A percentile compares a stretch with the other conserved stretches of the same genome.
Conservation (phyloP, 2,888 invertebrate species). For the Nycteola revayana region DNA sequence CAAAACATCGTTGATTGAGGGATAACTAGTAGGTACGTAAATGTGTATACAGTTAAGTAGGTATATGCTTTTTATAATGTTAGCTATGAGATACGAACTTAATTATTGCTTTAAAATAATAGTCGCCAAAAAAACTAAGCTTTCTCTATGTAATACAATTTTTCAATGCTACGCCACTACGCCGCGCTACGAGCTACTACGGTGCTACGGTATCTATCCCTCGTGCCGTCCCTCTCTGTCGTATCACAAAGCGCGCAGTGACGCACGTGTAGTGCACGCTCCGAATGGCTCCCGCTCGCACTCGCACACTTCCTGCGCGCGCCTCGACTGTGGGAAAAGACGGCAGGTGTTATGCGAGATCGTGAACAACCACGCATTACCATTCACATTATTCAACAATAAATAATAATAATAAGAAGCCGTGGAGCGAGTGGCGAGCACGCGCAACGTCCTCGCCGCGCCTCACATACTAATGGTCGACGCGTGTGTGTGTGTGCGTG, state of each 20-base stretch:
- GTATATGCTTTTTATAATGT: neutral
- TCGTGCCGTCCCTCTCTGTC: conserved; percentile 44
- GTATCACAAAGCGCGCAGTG: conserved; percentile 37
- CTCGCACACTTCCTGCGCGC: conserved; percentile 73
- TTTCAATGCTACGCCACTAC: conserved; percentile 27
- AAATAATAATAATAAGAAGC: conserved; percentile 82
- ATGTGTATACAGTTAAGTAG: neutral
- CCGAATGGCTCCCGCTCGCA: conserved; percentile 55
- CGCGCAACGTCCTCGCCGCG: conserved; percentile 67
- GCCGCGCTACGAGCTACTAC: conserved; percentile 24
- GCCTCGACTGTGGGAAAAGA: conserved; percentile 82
- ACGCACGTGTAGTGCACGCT: conserved; percentile 69
- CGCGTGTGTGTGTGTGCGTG: conserved; percentile 51
- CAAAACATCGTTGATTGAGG: conserved; percentile 4
- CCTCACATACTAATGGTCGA: conserved; percentile 70
- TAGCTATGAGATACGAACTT: neutral
- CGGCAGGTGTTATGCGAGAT: conserved; percentile 84
- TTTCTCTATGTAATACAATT: conserved; percentile 2
- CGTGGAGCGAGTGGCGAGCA: conserved; percentile 79
- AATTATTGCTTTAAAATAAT: neutral
- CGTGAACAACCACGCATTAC: conserved; percentile 82
- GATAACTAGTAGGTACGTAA: no score
- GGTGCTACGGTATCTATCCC: conserved; percentile 45
- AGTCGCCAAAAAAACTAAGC: neutral
- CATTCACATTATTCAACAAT: conserved; percentile 82